phyloP scores from a whole-genome alignment of 2,888 invertebrate genomes.

The Caenorhabditis sp. region DNA sequence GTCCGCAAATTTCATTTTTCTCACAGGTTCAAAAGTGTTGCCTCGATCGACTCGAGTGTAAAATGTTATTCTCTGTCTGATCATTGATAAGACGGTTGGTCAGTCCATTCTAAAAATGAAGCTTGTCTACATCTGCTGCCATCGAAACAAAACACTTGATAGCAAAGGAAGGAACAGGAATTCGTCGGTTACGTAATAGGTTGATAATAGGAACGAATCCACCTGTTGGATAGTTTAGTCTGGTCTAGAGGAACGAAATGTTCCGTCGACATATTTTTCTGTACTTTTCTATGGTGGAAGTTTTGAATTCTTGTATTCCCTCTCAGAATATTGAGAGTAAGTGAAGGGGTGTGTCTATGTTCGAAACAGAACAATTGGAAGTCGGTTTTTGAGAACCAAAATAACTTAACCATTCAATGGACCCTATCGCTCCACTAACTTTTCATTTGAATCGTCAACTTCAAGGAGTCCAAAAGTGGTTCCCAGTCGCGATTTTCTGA shows the following conservation, averaged over 20 bases:
- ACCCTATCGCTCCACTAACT: no score
- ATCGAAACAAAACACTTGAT: constrained; percentile 14
- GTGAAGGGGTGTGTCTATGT: no score
- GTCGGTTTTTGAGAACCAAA: no score
- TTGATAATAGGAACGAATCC: constrained; percentile 8
- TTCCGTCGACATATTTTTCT: constrained; percentile 1
- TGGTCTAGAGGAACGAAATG: constrained; percentile 34
- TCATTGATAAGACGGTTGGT: constrained; percentile 1
- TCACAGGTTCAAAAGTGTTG: not conserved
- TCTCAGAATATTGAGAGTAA: constrained; percentile 19
- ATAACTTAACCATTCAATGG: no score
- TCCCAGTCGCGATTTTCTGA: no score
- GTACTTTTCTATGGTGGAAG: not conserved
- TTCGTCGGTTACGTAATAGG: constrained; percentile 7
- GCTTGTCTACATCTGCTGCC: not conserved
- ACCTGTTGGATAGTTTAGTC: constrained; percentile 7
- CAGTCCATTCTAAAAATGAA: not conserved
- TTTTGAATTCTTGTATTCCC: constrained; percentile 9
- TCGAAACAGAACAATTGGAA: no score
- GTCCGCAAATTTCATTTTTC: no score
- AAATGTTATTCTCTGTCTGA: not conserved
- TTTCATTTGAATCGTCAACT: no score
- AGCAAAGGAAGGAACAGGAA: constrained; percentile 15
- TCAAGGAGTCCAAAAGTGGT: no score
- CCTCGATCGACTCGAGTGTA: not conserved